A percentile compares a stretch with the other conserved stretches of the same genome.
These are phyloP conservation scores for Heterodera filipjevi DNA, from an alignment of 2,888 invertebrate genomes.

Conservation along the genomic window DNA sequence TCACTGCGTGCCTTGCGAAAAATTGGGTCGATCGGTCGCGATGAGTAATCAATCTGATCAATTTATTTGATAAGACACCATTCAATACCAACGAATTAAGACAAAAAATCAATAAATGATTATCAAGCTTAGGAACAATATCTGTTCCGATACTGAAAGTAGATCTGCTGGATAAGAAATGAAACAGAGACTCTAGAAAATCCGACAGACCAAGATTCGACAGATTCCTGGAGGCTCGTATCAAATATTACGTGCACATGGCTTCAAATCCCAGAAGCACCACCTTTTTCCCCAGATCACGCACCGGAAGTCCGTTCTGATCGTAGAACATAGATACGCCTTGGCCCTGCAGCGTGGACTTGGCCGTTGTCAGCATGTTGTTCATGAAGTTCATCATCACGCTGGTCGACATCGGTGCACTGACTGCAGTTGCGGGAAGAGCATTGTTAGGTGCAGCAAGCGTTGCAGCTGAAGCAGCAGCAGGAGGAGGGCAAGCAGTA, in stretches of 20 bases:
- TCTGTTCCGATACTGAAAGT: no score
- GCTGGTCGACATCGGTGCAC: slow-evolving; percentile 28
- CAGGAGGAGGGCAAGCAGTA: not conserved
- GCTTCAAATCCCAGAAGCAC: no score
- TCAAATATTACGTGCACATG: no score
- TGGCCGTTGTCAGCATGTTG: slow-evolving; percentile 54
- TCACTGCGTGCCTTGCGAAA: slow-evolving; percentile 58
- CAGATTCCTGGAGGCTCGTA: no score
- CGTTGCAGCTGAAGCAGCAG: no score
- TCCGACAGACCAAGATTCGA: no score
- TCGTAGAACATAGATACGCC: slow-evolving; percentile 53
- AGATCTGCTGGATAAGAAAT: no score
- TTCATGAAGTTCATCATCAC: slow-evolving; percentile 62
- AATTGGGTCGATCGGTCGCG: slow-evolving; percentile 60
- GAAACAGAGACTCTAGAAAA: no score
- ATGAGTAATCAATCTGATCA: slow-evolving; percentile 57
- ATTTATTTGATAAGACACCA: not conserved
- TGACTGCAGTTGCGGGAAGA: not conserved
- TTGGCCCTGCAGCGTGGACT: slow-evolving; percentile 51
- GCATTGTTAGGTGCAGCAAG: not conserved
- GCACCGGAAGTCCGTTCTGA: slow-evolving; percentile 51
- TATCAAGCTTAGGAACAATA: no score
- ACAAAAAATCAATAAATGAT: no score
- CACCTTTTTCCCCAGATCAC: no score
- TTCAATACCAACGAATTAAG: no score